A percentile compares a stretch with the other conserved stretches of the same genome.
These are phyloP conservation scores for Pollimyrus isidori DNA, from an alignment of 2,113 vertebrate genomes.

Conservation along the genomic window DNA sequence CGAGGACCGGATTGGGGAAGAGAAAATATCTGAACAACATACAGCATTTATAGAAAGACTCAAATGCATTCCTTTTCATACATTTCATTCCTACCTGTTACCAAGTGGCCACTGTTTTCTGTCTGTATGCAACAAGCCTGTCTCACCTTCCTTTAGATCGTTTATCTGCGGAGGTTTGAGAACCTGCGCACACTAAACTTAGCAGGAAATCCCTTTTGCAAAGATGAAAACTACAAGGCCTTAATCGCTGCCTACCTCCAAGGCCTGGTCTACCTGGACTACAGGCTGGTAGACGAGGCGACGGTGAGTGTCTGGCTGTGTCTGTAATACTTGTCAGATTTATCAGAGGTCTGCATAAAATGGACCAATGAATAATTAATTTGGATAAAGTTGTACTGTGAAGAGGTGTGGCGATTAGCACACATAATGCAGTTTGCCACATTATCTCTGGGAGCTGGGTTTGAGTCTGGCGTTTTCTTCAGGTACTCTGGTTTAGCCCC, in stretches of 20 bases:
- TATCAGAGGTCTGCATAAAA: not conserved
- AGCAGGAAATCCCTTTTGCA: constrained; percentile 67
- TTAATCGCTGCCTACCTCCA: constrained; percentile 72
- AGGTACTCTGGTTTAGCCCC: no score
- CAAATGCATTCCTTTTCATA: not conserved
- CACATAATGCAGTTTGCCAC: no score
- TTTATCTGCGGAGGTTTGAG: constrained; percentile 73
- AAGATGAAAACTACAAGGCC: constrained; percentile 53
- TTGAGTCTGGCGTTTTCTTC: no score
- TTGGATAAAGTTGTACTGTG: not conserved
- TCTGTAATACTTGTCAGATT: not conserved
- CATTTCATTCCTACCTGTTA: not conserved
- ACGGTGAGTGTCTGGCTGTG: constrained; percentile 53
- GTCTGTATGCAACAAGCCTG: not conserved
- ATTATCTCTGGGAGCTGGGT: no score
- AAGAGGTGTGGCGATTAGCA: no score
- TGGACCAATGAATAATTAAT: not conserved
- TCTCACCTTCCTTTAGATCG: constrained; percentile 55
- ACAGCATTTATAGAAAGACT: not conserved
- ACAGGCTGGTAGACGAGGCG: constrained; percentile 57
- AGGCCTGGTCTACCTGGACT: constrained; percentile 73
- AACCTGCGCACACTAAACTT: constrained; percentile 65
- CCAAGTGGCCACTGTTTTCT: not conserved
- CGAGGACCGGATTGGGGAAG: no score
- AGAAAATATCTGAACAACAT: not conserved